Percentiles rank a stretch among this genome's conserved stretches.
phyloP scores from a whole-genome alignment of 2,113 vertebrate species.

The Myotis lucifugus region DNA sequence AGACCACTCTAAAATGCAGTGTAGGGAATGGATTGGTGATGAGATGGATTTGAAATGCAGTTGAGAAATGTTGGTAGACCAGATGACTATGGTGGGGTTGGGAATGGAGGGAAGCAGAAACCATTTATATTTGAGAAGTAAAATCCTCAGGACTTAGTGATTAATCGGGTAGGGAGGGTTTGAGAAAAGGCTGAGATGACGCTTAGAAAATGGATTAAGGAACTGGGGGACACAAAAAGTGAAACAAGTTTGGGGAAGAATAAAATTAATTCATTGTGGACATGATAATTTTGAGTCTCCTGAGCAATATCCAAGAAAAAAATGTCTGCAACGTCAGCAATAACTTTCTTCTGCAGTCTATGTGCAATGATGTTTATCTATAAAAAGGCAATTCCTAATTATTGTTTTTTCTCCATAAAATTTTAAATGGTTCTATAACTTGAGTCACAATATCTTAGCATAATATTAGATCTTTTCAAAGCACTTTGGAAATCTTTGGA shows the following conservation, averaged over 20 bases:
- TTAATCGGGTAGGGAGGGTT: too few species aligned
- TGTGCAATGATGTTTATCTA: neutral
- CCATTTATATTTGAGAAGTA: neutral
- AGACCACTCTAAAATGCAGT: neutral
- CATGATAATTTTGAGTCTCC: neutral
- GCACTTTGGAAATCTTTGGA: constrained; percentile 28
- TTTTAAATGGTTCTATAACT: neutral
- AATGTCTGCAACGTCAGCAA: neutral
- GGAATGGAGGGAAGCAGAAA: neutral
- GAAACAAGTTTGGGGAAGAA: neutral
- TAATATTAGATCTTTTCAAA: constrained; percentile 26
- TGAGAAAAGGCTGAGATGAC: neutral
- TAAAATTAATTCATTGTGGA: neutral
- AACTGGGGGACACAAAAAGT: neutral
- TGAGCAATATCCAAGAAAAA: neutral
- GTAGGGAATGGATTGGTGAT: neutral
- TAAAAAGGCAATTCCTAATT: neutral
- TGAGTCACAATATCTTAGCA: neutral
- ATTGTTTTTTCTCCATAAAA: neutral
- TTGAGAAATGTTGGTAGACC: neutral
- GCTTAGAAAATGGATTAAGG: neutral
- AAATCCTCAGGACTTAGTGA: neutral
- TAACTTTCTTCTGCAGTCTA: neutral
- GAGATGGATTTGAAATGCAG: neutral
- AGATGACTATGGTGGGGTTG: too few species aligned